These are phyloP conservation scores for Antechinus flavipes DNA, from an alignment of 2,113 vertebrate genomes.

Conservation along the genomic window DNA sequence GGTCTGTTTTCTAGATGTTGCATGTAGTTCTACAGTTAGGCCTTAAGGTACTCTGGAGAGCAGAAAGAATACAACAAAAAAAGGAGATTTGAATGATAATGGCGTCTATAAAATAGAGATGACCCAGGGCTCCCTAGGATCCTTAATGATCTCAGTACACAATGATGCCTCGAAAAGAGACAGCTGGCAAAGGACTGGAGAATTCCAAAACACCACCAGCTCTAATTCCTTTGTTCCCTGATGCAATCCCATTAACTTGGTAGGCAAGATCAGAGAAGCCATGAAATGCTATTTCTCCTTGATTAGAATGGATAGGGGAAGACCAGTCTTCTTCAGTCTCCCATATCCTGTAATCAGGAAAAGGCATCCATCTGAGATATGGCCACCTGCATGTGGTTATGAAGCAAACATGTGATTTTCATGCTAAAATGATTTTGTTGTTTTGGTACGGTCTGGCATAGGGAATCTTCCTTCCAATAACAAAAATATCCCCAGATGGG, in stretches of 20 bases:
- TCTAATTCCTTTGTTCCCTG: not conserved
- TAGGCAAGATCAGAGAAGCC: not conserved
- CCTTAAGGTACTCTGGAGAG: not conserved
- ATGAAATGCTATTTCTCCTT: not conserved
- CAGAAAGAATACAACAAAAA: not conserved
- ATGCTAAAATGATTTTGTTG: not conserved
- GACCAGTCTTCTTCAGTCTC: not conserved
- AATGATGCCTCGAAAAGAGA: not conserved
- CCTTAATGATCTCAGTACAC: not conserved
- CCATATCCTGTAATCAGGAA: not conserved
- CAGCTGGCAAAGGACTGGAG: not conserved
- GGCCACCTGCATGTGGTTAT: not conserved
- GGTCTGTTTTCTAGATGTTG: not conserved
- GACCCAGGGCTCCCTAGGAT: not conserved
- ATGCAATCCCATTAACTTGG: not conserved
- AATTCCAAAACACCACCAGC: not conserved
- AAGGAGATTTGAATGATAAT: not conserved
- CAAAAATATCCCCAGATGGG: no score
- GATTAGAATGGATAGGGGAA: not conserved
- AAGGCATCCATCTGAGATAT: not conserved
- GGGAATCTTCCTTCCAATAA: not conserved
- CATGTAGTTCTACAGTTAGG: not conserved
- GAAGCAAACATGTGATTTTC: no score
- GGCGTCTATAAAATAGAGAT: not conserved
- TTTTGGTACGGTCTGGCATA: accelerated